Evolutionary conservation across 2,113 vertebrate species (phyloP), one percentile per base, ranked within the genome.

Genomic region (Lathamus discolor): DNA sequence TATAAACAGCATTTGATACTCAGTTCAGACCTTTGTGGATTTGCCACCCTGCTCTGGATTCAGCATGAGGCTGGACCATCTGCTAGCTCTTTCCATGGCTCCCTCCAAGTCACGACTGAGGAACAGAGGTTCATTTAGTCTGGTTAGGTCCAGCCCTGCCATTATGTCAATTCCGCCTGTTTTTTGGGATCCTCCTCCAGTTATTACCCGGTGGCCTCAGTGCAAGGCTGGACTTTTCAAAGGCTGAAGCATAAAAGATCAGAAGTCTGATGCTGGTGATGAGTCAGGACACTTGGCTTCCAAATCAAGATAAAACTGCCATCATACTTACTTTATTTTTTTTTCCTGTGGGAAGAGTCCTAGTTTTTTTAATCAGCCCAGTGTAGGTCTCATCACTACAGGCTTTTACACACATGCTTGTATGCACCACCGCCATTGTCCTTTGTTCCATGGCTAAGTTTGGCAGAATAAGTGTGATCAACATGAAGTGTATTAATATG

Each of bases 221-320:
- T 92, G 90, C 90, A 96, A 94, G 69, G 69, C 44, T 88, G 90
- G 88, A 90, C 92, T 96, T 96, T 82, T 52, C 86, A 97, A 52
- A 88, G 64, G 37, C 64, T 64, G 77, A 95, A 68, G 64, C 35
- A 86, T 43, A 29, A 92, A 96, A 73, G 52, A 81, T 37, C 79
- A 86, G 77, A 92, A 86, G 37, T 37, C 70, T 92, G 59, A 66
- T 84, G 67, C 52, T 90, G 86, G 43, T 87, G 49, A 76, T 86
- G 61, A 72, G 83, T 81, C 83, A 94, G 64, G 52, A 64, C 35
- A 59, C 29, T 83, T 59, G 39, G 66, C 74, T 96, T 96, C 92
- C 83, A 93, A 86, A 87, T 91, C 78, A 90, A 89, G 75, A 90
- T 93, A 62, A 84, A 90, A 92, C 57, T 57, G 74, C 46, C 73